A percentile compares a stretch with the other conserved stretches of the same genome.
phyloP scores from a whole-genome alignment of 2,888 invertebrate species.

The Chymomyza fuscimana region DNA sequence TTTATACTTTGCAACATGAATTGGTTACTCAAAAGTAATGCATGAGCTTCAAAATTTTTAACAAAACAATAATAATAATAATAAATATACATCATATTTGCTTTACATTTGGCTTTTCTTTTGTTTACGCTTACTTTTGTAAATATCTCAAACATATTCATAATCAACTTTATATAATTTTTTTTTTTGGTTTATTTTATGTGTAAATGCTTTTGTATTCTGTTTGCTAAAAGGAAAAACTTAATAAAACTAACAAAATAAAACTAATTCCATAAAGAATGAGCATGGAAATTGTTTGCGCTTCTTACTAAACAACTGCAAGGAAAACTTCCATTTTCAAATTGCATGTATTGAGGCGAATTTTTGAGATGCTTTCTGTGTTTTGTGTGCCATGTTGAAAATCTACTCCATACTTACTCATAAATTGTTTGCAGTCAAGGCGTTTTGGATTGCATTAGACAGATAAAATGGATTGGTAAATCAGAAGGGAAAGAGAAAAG shows the following conservation, averaged over 20 bases:
- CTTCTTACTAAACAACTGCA: slow-evolving; percentile 1
- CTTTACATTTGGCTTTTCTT: slow-evolving; percentile 15
- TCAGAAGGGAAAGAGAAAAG: no score
- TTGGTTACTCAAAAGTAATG: slow-evolving; percentile 13
- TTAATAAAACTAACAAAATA: not conserved
- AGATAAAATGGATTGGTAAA: not conserved
- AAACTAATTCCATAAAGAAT: slow-evolving; percentile 36
- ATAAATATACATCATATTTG: not conserved
- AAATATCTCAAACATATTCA: slow-evolving; percentile 16
- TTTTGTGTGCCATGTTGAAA: not conserved
- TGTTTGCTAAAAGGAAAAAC: not conserved
- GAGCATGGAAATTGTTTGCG: slow-evolving; percentile 7
- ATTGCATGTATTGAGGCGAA: slow-evolving; percentile 13
- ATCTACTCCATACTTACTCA: not conserved
- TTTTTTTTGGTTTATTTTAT: slow-evolving; percentile 1
- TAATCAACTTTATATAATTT: not conserved
- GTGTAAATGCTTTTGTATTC: slow-evolving; percentile 31
- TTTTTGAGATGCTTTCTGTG: slow-evolving; percentile 3
- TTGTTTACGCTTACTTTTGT: slow-evolving; percentile 47
- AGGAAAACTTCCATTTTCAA: not conserved
- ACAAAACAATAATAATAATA: slow-evolving; percentile 15
- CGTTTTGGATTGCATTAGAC: not conserved
- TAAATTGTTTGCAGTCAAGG: not conserved
- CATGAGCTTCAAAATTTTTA: slow-evolving; percentile 31
- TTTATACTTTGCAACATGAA: not conserved